Percentiles rank a stretch among this genome's conserved stretches.
These are phyloP conservation scores for Mormyrops attenuatus DNA, from an alignment of 2,797 vertebrate species.

Conservation along the genomic window DNA sequence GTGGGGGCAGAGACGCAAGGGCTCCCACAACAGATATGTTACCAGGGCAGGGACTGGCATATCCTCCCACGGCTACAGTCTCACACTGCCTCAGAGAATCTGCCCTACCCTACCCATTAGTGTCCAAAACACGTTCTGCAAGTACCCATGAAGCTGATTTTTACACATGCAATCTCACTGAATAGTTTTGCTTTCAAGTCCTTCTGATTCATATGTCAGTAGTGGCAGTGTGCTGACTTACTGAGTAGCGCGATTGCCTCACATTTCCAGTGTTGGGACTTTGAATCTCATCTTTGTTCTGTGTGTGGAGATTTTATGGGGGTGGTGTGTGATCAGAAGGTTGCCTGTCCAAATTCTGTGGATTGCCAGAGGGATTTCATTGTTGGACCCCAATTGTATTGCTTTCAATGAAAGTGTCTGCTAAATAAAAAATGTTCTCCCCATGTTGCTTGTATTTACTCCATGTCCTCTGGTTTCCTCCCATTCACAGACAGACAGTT, in stretches of 20 bases:
- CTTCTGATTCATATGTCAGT: background rate
- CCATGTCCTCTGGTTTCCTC: background rate
- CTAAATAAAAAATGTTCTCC: background rate
- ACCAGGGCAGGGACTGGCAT: background rate
- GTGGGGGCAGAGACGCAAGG: background rate
- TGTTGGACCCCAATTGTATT: background rate
- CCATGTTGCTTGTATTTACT: background rate
- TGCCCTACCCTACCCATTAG: background rate
- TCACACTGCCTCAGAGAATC: background rate
- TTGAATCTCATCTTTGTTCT: background rate
- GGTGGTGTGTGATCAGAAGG: background rate
- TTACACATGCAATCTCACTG: background rate
- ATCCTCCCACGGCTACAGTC: background rate
- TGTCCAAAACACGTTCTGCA: slow-evolving; percentile 1
- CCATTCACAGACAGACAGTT: background rate
- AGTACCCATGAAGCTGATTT: background rate
- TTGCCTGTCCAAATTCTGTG: background rate
- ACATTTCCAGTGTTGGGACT: background rate
- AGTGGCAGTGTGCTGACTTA: background rate
- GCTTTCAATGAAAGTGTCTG: background rate
- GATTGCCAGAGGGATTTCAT: background rate
- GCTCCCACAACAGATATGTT: background rate
- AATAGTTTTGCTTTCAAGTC: background rate
- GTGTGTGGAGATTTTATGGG: background rate
- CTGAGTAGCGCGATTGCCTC: background rate